A percentile compares a stretch with the other conserved stretches of the same genome.
phyloP scores from a whole-genome alignment of 2,888 invertebrate species.

The Hirudinaria manillensis region DNA sequence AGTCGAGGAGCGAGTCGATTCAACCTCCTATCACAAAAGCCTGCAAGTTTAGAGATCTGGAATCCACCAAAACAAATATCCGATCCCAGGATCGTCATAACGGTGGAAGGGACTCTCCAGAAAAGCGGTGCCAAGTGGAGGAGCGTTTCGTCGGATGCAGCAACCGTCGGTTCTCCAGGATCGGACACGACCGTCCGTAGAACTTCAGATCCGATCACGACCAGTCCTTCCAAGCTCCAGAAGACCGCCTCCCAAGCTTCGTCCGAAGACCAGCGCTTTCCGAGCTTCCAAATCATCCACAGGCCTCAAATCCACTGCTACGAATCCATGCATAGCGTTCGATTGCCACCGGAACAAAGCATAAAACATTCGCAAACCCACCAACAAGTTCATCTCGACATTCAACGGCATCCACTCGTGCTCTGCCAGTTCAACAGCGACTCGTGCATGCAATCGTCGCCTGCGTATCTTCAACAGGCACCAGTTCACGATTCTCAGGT shows the following conservation, averaged over 20 bases:
- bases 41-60: background rate
- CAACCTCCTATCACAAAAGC: constrained; percentile 10
- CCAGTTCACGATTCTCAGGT: background rate
- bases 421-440: constrained; percentile 5
- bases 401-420: background rate
- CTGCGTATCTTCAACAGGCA: background rate
- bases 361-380: constrained; percentile 9
- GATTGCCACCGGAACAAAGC: background rate
- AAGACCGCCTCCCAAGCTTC: background rate
- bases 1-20: constrained; percentile 21
- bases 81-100: constrained; percentile 15
- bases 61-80: background rate
- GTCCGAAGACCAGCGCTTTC: background rate
- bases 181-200: constrained; percentile 8
- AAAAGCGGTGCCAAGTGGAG: constrained; percentile 21
- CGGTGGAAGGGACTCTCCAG: background rate
- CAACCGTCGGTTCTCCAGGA: background rate
- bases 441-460: background rate
- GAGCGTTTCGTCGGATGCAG: constrained; percentile 26
- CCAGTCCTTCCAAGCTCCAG: constrained; percentile 1
- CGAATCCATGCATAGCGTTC: background rate
- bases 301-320: background rate
- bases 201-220: constrained; percentile 24
- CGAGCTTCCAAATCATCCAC: background rate
- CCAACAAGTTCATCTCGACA: background rate